A percentile compares a stretch with the other conserved stretches of the same genome.
Conservation (phyloP, 2,797 vertebrate genomes). For the Rhinella marina region DNA sequence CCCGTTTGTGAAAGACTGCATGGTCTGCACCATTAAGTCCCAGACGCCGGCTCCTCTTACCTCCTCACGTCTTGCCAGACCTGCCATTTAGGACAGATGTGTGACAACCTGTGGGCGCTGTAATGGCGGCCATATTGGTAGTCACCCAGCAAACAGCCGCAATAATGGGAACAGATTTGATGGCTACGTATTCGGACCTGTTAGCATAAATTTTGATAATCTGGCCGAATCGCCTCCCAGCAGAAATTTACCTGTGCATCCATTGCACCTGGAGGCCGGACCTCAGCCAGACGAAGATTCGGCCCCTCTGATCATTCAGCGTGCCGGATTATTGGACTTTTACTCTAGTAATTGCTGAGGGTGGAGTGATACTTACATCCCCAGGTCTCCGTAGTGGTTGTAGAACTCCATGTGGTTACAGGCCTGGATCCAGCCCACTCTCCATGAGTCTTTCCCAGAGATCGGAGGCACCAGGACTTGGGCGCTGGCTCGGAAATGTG, state of each 20-base stretch:
- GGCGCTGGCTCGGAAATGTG: constrained; percentile 93
- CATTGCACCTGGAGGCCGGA: too few species aligned
- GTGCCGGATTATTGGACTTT: background rate
- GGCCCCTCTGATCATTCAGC: background rate
- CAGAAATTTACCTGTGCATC: too few species aligned
- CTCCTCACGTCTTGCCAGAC: too few species aligned
- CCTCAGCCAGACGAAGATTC: too few species aligned
- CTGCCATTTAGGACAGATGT: too few species aligned
- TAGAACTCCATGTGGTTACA: constrained; percentile 99
- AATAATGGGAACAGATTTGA: too few species aligned
- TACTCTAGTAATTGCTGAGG: background rate
- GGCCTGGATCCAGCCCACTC: constrained; percentile 97
- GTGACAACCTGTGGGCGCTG: background rate
- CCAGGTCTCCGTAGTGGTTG: constrained; percentile 93
- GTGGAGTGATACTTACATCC: constrained; percentile 86
- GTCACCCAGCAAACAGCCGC: too few species aligned
- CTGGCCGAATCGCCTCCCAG: too few species aligned
- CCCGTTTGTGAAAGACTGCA: background rate
- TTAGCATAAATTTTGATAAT: too few species aligned
- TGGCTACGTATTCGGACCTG: too few species aligned
- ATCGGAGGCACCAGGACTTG: constrained; percentile 90
- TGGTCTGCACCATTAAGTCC: background rate
- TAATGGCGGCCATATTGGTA: background rate
- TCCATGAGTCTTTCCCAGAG: constrained; percentile 91
- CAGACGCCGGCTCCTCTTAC: too few species aligned